These are phyloP conservation scores for Incurvaria masculella DNA, from an alignment of 2,888 invertebrate genomes.

Conservation along the genomic window DNA sequence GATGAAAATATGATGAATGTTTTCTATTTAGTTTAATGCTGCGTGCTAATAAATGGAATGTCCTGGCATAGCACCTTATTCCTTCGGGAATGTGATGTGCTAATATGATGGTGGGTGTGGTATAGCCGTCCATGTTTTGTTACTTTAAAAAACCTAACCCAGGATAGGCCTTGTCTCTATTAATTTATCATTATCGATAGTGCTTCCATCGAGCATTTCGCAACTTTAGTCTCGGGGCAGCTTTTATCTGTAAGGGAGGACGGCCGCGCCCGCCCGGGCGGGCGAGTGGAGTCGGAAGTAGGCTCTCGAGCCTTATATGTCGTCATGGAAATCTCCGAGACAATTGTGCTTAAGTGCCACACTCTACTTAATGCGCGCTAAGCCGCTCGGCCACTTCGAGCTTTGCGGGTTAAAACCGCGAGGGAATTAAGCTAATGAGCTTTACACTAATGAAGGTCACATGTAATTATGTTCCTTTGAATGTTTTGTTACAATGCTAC, in stretches of 20 bases:
- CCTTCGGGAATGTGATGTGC: too few relatives aligned
- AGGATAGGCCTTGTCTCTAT: too few relatives aligned
- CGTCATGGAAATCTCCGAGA: background rate
- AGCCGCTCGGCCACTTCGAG: background rate
- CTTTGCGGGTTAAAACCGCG: background rate
- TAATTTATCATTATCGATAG: too few relatives aligned
- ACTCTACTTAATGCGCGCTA: background rate
- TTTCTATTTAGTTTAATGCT: too few relatives aligned
- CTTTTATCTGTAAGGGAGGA: background rate
- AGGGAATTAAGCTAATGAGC: background rate
- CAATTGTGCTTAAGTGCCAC: background rate
- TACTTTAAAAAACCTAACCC: too few relatives aligned
- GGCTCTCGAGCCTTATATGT: background rate
- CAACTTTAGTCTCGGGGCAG: background rate
- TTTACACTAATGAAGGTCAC: background rate
- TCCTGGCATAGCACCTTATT: too few relatives aligned
- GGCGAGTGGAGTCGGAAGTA: background rate
- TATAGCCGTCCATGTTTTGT: too few relatives aligned
- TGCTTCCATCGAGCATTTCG: background rate
- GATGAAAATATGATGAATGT: too few relatives aligned
- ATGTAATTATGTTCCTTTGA: too few relatives aligned
- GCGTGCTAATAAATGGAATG: too few relatives aligned
- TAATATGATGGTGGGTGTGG: too few relatives aligned
- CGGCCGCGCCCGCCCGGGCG: background rate
- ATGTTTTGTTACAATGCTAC: too few relatives aligned